Base-by-base conservation (phyloP, 2,888 invertebrate genomes). In the Parnassius apollo region DNA sequence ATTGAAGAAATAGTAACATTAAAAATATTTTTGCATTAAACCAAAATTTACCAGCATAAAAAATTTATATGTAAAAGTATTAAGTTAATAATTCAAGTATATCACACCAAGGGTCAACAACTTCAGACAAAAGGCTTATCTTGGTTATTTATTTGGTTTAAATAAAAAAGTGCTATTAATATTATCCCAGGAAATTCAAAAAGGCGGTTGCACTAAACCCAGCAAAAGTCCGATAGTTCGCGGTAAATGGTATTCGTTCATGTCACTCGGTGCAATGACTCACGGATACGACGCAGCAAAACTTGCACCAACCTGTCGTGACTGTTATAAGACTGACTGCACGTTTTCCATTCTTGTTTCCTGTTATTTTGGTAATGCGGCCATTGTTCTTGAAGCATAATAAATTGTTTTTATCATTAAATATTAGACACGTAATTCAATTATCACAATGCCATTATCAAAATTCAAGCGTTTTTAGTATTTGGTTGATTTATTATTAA, bases 231-330 rank as follows among this genome's bases (percentile, higher is more conserved):
- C n/a, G 48, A 13, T 12, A 8, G 11, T 11, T n/a, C n/a, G 13
- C 9, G 2, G n/a, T 50, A 22, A 50, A 13, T 35, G 35, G 25
- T 52, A 35, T 35, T 18, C 7, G 35, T 35, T 12, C 51, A 25
- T 45, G 48, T 12, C 25, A 49, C 12, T 61, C 35, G 45, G 25
- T 59, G 57, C 62, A 62, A 35, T 62, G 62, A 62, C 22, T 62
- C 62, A 57, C 42, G 48, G n/a, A 13, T 10, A 44, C 52, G 22
- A n/a, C 58, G 9, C 49, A 42, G 57, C 50, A 25, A 49, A 49
- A 62, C 62, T 25, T 62, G 62, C 58, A 49, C 49, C 42, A 35
- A 62, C 62, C 42, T 62, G 62, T 62, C 53, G 49, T 18, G 57
- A 57, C 46, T 42, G 53, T 13, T 62, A 42, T 62, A 42, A 52